Evolutionary conservation across 2,888 invertebrate genomes (phyloP), one percentile per base, ranked within the genome.

Genomic region (Rugalucina vietnamica): DNA sequence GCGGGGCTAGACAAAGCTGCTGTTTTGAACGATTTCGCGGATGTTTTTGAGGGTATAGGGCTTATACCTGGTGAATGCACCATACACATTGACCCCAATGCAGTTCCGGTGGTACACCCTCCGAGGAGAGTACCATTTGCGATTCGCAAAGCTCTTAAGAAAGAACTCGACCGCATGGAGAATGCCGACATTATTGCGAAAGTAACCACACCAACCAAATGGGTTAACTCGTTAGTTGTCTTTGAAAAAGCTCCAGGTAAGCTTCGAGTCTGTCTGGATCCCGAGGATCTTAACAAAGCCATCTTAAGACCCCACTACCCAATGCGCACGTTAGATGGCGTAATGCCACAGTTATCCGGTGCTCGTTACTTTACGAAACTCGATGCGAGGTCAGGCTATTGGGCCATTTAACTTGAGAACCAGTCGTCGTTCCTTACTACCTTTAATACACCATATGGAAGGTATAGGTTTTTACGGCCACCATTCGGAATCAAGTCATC

Each of bases 401-500:
- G 83, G 88, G 36, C 32, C 3, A 72, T 86, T 3, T 72, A 75
- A 43, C 43, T 83, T 5, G 21, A 29, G 32, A 75, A 79, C 29
- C 29, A 73, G 18, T 83, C 85, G n/a, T 81, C 85, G n/a, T 37
- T 65, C 34, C 57, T 77, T 0, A 82, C 82, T 27, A 79, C 76
- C 1, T 87, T 85, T 50, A 81, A 85, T 76, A 84, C 81, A 14
- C 69, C 70, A 21, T 88, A 77, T 32, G 85, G 88, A 1, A 72
- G 86, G 34, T 88, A 85, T 39, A 32, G 84, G 5, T 88, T 73
- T 39, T 32, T 80, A 32, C 29, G 88, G 10, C 39, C 86, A n/a
- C 89, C 90, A 32, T 89, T 86, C 74, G 89, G 89, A 0, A 57
- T 88, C 0, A 71, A 71, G 12, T 50, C 29, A 14, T 71, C 79